Conservation (phyloP, 2,797 vertebrate genomes). For the Poeciliopsis infans region DNA sequence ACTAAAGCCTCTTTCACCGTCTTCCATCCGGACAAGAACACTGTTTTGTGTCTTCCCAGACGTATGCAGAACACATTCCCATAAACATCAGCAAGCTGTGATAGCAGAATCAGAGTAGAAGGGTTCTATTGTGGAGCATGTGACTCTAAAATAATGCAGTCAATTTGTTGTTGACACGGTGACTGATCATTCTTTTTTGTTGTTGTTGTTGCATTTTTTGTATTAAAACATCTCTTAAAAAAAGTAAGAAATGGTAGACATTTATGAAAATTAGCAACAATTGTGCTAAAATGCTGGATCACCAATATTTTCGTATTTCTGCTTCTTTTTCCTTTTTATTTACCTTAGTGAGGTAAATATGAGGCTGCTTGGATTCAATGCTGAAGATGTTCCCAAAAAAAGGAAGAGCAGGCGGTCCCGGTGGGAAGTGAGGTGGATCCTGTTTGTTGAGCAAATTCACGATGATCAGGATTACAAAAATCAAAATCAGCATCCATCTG, state of each 20-base stretch:
- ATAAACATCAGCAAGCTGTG: slow-evolving; percentile 80
- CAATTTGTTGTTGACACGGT: neutral
- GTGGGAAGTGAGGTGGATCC: slow-evolving; percentile 82
- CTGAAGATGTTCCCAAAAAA: slow-evolving; percentile 83
- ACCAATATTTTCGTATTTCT: neutral
- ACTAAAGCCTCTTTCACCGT: slow-evolving; percentile 85
- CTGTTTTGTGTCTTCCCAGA: slow-evolving; percentile 59
- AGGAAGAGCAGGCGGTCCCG: slow-evolving; percentile 81
- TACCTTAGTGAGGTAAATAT: slow-evolving; percentile 86
- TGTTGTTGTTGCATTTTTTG: neutral
- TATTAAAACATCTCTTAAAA: neutral
- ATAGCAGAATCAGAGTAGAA: slow-evolving; percentile 49
- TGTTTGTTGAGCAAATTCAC: slow-evolving; percentile 71
- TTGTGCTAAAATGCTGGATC: neutral
- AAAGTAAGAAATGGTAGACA: neutral
- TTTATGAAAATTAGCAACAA: neutral
- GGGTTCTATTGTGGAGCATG: slow-evolving; percentile 51
- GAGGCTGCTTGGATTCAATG: slow-evolving; percentile 81
- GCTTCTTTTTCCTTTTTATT: slow-evolving; percentile 39
- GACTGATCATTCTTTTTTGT: slow-evolving; percentile 21
- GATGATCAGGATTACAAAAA: slow-evolving; percentile 65
- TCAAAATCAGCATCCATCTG: slow-evolving; percentile 60
- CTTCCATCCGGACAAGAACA: slow-evolving; percentile 80
- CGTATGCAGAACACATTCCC: slow-evolving; percentile 81
- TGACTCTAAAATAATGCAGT: slow-evolving; percentile 44